phyloP scores from a whole-genome alignment of 2,797 vertebrate species.

The Prionace glauca region DNA sequence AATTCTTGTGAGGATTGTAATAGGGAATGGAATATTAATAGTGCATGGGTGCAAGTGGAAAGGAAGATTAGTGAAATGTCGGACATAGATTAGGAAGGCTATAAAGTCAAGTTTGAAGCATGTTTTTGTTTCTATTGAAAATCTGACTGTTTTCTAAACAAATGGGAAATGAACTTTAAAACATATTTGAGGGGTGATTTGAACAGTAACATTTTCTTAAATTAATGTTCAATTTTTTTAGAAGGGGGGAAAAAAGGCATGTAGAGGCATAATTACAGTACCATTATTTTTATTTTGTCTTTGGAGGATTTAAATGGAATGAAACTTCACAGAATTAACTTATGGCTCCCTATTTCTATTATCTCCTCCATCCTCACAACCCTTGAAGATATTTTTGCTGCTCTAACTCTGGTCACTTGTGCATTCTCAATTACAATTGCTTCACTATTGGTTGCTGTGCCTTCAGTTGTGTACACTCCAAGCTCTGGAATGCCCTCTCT shows the following conservation, averaged over 20 bases:
- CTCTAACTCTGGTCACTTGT: no score
- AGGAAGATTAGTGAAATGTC: not conserved
- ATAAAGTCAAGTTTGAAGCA: not conserved
- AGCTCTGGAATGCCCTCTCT: no score
- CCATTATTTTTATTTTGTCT: not conserved
- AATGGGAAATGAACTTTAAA: not conserved
- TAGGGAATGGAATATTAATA: no score
- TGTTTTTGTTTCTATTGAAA: not conserved
- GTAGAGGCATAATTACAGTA: not conserved
- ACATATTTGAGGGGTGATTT: not conserved
- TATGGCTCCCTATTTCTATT: not conserved
- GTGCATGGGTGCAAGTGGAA: not conserved
- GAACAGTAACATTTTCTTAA: not conserved
- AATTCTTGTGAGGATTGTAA: not conserved
- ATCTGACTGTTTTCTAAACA: not conserved
- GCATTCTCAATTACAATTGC: no score
- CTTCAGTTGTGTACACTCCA: no score
- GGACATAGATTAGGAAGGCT: not conserved
- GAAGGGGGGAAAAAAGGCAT: not conserved
- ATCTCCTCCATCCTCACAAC: no score
- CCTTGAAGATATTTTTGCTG: no score
- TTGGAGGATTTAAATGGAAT: not conserved
- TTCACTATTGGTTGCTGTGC: no score
- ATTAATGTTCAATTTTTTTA: not conserved
- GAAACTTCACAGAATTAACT: not conserved